Conservation (phyloP, 2,113 vertebrate species). For the Chaetura pelagica region DNA sequence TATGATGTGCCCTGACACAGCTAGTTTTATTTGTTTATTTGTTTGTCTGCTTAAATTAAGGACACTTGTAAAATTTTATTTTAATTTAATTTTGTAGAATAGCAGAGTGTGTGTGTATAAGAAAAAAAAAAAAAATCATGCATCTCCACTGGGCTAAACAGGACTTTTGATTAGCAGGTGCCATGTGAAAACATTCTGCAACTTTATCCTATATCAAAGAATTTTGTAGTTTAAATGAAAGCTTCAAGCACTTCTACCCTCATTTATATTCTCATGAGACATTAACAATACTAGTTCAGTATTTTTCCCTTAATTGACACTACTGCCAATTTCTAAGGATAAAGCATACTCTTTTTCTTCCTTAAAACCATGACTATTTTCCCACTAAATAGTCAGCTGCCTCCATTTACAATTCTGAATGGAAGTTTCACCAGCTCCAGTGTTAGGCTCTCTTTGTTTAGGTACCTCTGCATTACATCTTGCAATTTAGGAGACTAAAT, state of each 20-base stretch:
- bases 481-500: not conserved
- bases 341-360: constrained; percentile 8
- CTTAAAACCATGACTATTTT: not conserved
- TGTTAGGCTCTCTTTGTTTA: not conserved
- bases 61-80: not conserved
- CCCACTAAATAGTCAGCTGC: not conserved
- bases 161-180: not conserved
- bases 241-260: not conserved
- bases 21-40: too few relatives aligned
- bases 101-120: not conserved
- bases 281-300: constrained; percentile 4
- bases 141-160: not conserved
- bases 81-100: not conserved
- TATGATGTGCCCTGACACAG: not conserved
- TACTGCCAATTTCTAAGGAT: not conserved
- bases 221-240: not conserved
- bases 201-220: not conserved
- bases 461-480: not conserved
- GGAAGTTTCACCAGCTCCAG: not conserved
- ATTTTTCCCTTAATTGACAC: constrained; percentile 8
- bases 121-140: not conserved
- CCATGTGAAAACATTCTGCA: not conserved
- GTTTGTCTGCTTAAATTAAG: not conserved
- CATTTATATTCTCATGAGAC: not conserved
- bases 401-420: not conserved